These are phyloP conservation scores for Rhopilema esculentum DNA, from an alignment of 30 jellyfish, hydroid and myxozoan genomes.

Conservation along the genomic window DNA sequence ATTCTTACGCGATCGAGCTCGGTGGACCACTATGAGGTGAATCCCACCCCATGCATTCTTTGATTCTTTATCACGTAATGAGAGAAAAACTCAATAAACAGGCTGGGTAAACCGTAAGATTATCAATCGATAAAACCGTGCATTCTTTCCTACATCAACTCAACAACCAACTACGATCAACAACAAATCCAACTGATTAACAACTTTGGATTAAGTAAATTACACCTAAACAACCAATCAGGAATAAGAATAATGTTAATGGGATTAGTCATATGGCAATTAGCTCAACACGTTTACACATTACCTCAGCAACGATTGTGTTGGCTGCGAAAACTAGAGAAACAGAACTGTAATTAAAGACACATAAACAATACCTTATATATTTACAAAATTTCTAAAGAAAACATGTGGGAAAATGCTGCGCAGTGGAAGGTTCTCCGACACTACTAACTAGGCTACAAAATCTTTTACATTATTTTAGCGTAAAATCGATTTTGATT, in stretches of 20 bases:
- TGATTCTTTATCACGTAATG: not conserved
- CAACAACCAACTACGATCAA: not conserved
- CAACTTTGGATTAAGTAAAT: not conserved
- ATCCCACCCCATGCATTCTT: not conserved
- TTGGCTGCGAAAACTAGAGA: not conserved
- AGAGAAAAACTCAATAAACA: not conserved
- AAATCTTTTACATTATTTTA: too few species aligned
- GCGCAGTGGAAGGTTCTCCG: not conserved
- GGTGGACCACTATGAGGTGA: constrained; percentile 23
- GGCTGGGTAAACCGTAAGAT: not conserved
- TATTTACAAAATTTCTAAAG: not conserved
- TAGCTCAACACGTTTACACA: not conserved
- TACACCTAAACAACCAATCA: not conserved
- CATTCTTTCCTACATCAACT: not conserved
- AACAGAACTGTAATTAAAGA: not conserved
- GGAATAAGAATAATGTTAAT: not conserved
- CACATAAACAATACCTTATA: not conserved
- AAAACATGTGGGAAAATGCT: not conserved
- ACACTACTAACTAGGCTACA: too few species aligned
- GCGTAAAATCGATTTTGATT: too few species aligned
- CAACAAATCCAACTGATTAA: not conserved
- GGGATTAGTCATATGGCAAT: not conserved
- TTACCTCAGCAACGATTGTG: not conserved
- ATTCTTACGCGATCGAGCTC: constrained; percentile 17
- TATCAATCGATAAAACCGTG: not conserved